Percentiles rank a stretch among this genome's conserved stretches.
Evolutionary conservation across 2,888 invertebrate genomes (phyloP).

Genomic region (Phragmatobia fuliginosa): DNA sequence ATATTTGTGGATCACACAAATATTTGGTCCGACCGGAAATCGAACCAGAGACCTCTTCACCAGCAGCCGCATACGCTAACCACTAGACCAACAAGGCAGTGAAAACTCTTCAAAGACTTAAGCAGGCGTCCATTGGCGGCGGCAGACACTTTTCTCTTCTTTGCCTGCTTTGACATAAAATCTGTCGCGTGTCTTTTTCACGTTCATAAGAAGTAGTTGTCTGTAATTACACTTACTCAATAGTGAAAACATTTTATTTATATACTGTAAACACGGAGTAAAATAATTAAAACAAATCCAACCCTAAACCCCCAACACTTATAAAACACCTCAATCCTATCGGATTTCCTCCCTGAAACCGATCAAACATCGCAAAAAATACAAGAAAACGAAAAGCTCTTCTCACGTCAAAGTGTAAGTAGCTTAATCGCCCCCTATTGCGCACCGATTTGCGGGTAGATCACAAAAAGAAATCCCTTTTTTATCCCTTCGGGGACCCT

Average conservation of each 20-base stretch:
- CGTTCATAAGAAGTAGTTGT: background rate
- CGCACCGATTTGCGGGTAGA: conserved; percentile 78
- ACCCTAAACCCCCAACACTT: conserved; percentile 13
- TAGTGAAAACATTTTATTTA: background rate
- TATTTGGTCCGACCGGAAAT: no score
- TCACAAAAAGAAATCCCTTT: conserved; percentile 78
- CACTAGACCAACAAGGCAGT: no score
- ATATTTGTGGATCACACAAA: no score
- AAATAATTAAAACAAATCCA: conserved; percentile 6
- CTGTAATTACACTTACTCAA: background rate
- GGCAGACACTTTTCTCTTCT: no score
- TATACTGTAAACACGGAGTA: background rate
- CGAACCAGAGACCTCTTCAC: no score
- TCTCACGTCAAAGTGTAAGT: conserved; percentile 71
- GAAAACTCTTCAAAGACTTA: no score
- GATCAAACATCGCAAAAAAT: conserved; percentile 48
- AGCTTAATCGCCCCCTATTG: conserved; percentile 74
- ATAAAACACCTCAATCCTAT: conserved; percentile 22
- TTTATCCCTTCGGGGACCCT: conserved; percentile 76
- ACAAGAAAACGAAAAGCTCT: conserved; percentile 53
- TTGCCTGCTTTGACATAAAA: no score
- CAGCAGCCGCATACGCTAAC: no score
- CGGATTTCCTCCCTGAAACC: conserved; percentile 44
- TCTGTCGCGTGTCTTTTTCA: no score
- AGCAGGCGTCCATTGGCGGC: no score